Base-by-base conservation (phyloP, 2,888 invertebrate genomes). In the Lasioglossum pauxillum region DNA sequence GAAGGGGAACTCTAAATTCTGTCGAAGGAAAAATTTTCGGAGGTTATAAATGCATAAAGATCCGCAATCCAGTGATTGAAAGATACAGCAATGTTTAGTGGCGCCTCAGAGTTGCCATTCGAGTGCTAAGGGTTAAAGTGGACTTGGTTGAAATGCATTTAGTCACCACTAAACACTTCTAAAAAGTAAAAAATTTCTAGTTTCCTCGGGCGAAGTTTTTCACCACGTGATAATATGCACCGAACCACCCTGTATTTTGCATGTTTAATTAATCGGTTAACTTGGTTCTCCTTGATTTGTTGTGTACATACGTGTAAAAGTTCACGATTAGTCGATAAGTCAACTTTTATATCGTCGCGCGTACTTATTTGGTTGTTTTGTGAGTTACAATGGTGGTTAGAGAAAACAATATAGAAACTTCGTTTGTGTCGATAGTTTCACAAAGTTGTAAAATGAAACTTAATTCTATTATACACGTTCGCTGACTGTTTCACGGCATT, bases 291-390 rank as follows among this genome's bases (percentile, higher is more conserved):
- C 5, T 67, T 8, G 19, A 67, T 35, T 7, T 67, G 8, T 35
- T 35, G 27, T 67, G 23, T 49, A 35, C n/a, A 67, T 19, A 49
- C 67, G 19, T 35, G 60, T 44, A 46, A 35, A 77, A 7, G 38
- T 69, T 69, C 46, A 23, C 23, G 38, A 19, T 31, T 75, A 38
- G n/a, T 14, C 8, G n/a, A 67, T 49, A 60, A 64, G 12, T 10
- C 12, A 4, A 5, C 67, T 38, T 23, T 44, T 12, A 23, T 5
- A 60, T 64, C 35, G 57, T n/a, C 64, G 23, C 10, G 10, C 49
- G 76, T 82, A 77, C 44, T 82, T 57, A 73, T 27, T 67, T 10
- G 10, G 31, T 16, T 44, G 5, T 16, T 69, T 38, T 23, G 23
- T 2, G 41, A 71, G 10, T n/a, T 5, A 14, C n/a, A n/a, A n/a